Conservation (phyloP, 2,113 vertebrate genomes). For the Rafetus swinhoei region DNA sequence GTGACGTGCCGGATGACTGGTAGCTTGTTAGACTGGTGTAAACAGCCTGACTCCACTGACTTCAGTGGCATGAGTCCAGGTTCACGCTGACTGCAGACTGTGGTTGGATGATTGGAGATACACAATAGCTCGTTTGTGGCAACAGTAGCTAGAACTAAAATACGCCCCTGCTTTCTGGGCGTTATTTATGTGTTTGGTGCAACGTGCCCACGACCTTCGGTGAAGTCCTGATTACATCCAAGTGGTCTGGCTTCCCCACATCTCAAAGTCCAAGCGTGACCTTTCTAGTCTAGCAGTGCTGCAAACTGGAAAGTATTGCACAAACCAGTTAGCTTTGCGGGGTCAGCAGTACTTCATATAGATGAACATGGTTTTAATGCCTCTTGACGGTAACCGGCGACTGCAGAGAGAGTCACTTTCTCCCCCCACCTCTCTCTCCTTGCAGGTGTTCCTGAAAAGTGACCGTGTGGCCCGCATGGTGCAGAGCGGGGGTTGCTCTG, state of each 20-base stretch:
- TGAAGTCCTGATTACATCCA: slow-evolving; percentile 20
- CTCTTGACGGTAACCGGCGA: neutral
- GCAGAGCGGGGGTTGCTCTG: slow-evolving; percentile 95
- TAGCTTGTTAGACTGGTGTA: neutral
- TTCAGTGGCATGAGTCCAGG: neutral
- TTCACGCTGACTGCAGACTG: neutral
- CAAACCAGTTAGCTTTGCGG: neutral
- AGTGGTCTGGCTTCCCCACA: neutral
- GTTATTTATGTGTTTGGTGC: neutral
- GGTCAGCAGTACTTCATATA: neutral
- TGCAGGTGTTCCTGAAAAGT: slow-evolving; percentile 95
- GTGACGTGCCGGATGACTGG: neutral
- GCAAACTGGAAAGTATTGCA: neutral
- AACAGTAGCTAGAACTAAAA: slow-evolving; percentile 3
- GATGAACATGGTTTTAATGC: rapidly evolving
- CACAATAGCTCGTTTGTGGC: slow-evolving; percentile 14
- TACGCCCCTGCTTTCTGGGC: neutral
- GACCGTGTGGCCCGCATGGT: slow-evolving; percentile 97
- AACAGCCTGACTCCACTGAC: neutral
- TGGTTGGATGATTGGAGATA: neutral
- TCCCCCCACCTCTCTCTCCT: neutral
- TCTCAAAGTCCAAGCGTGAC: neutral
- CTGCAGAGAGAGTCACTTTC: neutral
- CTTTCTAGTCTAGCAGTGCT: neutral
- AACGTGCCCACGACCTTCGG: neutral